A percentile compares a stretch with the other conserved stretches of the same genome.
These are phyloP conservation scores for Caerostris extrusa DNA, from an alignment of 1,140 invertebrate species.

Conservation along the genomic window DNA sequence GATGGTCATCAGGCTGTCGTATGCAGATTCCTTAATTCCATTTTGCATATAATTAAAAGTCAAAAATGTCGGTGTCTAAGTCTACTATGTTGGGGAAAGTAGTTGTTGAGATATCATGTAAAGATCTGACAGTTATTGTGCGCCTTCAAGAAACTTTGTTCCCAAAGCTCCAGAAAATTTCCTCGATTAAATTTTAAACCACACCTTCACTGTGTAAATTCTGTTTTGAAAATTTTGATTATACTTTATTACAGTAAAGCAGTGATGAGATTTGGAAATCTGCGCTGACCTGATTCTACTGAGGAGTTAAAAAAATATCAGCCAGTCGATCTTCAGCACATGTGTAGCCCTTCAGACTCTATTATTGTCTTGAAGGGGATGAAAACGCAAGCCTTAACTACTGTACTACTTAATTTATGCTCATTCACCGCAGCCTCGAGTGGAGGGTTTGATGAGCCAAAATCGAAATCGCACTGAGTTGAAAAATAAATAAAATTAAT, in stretches of 20 bases:
- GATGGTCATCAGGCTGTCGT: no score
- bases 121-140: no score
- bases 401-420: slow-evolving; percentile 29
- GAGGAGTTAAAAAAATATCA: background rate
- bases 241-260: background rate
- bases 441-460: background rate
- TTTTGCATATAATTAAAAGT: no score
- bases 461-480: background rate
- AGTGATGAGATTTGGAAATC: background rate
- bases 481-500: background rate
- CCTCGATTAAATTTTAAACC: background rate
- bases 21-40: no score
- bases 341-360: background rate
- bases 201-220: background rate
- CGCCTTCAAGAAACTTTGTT: no score
- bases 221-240: background rate
- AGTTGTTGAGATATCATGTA: no score
- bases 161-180: background rate
- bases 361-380: background rate
- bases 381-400: background rate
- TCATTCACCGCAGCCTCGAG: background rate
- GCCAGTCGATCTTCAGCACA: slow-evolving; percentile 6
- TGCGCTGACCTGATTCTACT: background rate
- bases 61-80: no score
- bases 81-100: no score